These are phyloP conservation scores for Chlamydotis undulata DNA, from an alignment of 2,113 vertebrate genomes.

Conservation along the genomic window DNA sequence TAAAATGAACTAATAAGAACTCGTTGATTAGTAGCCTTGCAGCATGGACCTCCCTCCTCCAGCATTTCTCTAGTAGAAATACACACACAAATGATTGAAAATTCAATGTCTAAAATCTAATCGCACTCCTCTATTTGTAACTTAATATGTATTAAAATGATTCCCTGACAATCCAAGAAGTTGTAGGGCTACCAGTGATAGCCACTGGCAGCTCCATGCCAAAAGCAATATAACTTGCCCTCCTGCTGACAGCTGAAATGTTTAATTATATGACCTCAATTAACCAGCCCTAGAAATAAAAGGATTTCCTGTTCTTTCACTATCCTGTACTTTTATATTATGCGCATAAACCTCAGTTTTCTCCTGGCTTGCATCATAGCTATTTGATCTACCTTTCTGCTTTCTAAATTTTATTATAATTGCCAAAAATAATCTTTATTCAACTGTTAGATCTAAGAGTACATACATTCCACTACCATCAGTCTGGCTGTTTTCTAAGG, in stretches of 20 bases:
- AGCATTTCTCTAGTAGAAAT: not conserved
- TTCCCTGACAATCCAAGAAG: not conserved
- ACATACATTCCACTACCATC: not conserved
- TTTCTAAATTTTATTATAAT: not conserved
- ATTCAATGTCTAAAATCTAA: not conserved
- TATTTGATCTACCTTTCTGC: not conserved
- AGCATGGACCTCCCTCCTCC: rapidly evolving
- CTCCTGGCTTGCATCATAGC: not conserved
- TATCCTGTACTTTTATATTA: not conserved
- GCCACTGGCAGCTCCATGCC: not conserved
- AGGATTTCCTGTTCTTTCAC: not conserved
- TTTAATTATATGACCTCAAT: not conserved
- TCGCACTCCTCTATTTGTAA: not conserved
- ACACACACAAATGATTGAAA: not conserved
- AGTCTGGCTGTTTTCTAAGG: not conserved
- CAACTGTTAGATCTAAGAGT: not conserved
- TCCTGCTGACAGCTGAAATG: not conserved
- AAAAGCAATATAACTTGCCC: not conserved
- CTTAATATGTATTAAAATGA: not conserved
- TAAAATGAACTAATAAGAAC: not conserved
- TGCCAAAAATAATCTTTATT: not conserved
- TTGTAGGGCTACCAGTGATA: not conserved
- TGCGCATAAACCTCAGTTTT: not conserved
- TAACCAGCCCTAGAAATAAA: not conserved
- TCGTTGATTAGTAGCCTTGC: not conserved